These are phyloP conservation scores for Anoplopoma fimbria DNA, from an alignment of 2,113 vertebrate species.

Conservation along the genomic window DNA sequence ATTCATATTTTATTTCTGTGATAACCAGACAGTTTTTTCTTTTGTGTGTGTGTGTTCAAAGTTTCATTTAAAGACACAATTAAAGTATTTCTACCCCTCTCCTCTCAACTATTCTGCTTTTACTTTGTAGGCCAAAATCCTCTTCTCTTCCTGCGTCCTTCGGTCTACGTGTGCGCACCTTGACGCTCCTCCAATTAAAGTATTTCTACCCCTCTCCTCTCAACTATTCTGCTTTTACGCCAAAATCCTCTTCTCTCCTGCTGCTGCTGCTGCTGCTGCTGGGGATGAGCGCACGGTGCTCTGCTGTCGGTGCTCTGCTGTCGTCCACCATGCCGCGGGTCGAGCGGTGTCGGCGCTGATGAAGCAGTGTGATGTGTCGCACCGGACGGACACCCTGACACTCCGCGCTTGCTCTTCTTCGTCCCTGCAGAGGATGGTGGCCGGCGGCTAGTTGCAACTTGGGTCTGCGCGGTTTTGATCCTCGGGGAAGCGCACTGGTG, in stretches of 20 bases:
- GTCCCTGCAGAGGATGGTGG: slow-evolving; percentile 56
- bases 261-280: slow-evolving; percentile 43
- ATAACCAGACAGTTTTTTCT: background rate
- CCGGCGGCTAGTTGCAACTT: slow-evolving; percentile 61
- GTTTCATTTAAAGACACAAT: background rate
- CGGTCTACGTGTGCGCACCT: background rate
- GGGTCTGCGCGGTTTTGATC: slow-evolving; percentile 33
- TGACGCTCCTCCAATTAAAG: slow-evolving; percentile 33
- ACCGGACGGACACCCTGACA: slow-evolving; percentile 27
- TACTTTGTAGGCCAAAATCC: slow-evolving; percentile 43
- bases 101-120: background rate
- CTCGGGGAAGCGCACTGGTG: slow-evolving; percentile 53
- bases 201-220: too few species aligned
- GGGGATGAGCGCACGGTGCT: slow-evolving; percentile 23
- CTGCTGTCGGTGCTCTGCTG: slow-evolving; percentile 8
- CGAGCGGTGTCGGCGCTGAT: slow-evolving; percentile 34
- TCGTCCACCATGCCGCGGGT: background rate
- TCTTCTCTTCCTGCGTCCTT: background rate
- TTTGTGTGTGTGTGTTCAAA: background rate
- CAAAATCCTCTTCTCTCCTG: rapidly evolving
- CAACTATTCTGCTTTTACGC: slow-evolving; percentile 26
- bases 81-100: too few species aligned
- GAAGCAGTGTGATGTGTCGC: slow-evolving; percentile 8
- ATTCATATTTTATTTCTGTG: background rate
- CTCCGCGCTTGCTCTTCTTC: slow-evolving; percentile 24